Evolutionary conservation across 2,888 invertebrate genomes (phyloP), one percentile per base, ranked within the genome.

Genomic region (Panopea generosa): DNA sequence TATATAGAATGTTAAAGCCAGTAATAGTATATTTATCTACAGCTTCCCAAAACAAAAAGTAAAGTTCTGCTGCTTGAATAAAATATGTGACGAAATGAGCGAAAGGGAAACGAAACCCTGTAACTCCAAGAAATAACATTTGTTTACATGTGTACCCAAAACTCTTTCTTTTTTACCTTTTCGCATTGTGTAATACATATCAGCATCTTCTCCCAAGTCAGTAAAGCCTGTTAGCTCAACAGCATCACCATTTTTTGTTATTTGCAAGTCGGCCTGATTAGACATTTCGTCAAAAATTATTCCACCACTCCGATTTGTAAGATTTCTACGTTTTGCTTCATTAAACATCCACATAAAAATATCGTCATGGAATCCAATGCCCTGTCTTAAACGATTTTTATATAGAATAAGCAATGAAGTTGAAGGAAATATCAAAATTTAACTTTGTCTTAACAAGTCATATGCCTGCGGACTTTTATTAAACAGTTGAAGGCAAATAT

Each of bases 1-100:
- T 65, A 56, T 65, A 75, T 2, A 60, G 4, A n/a, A 38, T n/a
- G 22, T 26, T 53, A 40, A 79, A 79, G 4, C 66, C 68, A 68
- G 47, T 75, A 49, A 67, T 59, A 22, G 59, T 27, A 0, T 75
- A 38, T 52, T 52, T 38, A 45, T 67, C 71, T 0, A 79, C 71
- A 24, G 79, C 79, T 50, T 65, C 45, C 79, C 74, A 75, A 38
- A 79, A 71, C 38, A 71, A 6, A 20, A 26, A n/a, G 62, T 75
- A 72, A 2, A 79, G 18, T 55, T 75, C 66, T 43, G 61, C 27
- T 14, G 68, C 79, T 45, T 60, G 61, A 14, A 72, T 40, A 0
- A 55, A 3, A 14, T 72, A 61, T 16, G 65, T 47, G 9, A 78
- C 20, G 47, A 78, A 74, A 49, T 78, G 78, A 1, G 78, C 70